These are phyloP conservation scores for Holacanthella duospinosa DNA, from an alignment of 2,888 invertebrate genomes.

Conservation along the genomic window DNA sequence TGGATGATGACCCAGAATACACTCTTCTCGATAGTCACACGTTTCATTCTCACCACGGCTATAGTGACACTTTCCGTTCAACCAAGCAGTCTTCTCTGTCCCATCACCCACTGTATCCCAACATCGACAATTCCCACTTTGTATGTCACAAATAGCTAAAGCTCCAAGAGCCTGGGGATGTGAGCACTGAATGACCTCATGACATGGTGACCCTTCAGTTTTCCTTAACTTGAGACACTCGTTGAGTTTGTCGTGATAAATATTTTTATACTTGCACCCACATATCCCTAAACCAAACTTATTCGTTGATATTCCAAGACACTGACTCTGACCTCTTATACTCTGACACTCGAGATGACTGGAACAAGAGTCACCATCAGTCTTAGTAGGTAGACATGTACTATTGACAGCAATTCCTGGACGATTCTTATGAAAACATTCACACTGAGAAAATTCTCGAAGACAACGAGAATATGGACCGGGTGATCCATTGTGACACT, in stretches of 20 bases:
- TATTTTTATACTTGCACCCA: not conserved
- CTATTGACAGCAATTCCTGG: not conserved
- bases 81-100: not conserved
- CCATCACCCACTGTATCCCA: not conserved
- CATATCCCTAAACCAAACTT: not conserved
- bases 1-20: slow-evolving; percentile 6
- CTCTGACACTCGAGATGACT: not conserved
- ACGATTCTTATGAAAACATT: not conserved
- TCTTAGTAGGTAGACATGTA: not conserved
- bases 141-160: slow-evolving; percentile 5
- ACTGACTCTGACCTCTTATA: not conserved
- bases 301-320: not conserved
- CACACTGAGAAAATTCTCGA: not conserved
- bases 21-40: slow-evolving; percentile 8
- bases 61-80: slow-evolving; percentile 7
- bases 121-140: slow-evolving; percentile 4
- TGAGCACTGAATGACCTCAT: slow-evolving; percentile 9
- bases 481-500: not conserved
- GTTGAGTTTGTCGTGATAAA: not conserved
- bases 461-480: not conserved
- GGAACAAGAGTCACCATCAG: not conserved
- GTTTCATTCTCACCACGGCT: not conserved
- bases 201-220: not conserved
- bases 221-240: not conserved
- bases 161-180: not conserved